Evolutionary conservation across 2,113 vertebrate genomes (phyloP).

Genomic region (Oriolus oriolus): DNA sequence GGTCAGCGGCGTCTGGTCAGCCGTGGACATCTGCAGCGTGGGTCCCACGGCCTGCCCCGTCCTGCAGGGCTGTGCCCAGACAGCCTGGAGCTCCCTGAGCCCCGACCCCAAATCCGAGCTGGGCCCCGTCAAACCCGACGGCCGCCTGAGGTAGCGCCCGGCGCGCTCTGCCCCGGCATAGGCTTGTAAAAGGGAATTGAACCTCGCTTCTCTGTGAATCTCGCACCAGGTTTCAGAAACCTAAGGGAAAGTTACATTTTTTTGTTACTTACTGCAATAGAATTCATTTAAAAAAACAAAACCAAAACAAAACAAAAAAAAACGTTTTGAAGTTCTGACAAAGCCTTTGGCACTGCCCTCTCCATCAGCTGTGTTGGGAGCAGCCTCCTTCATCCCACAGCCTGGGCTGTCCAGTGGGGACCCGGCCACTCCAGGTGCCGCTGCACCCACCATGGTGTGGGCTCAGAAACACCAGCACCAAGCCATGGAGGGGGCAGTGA

Average conservation of each 20-base stretch:
- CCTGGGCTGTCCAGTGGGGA: not conserved
- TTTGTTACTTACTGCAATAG: constrained; percentile 1
- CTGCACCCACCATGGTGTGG: not conserved
- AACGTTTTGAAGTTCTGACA: not conserved
- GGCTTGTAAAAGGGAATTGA: constrained; percentile 60
- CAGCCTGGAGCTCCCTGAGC: constrained; percentile 92
- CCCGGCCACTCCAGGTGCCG: accelerated
- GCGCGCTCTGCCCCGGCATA: not conserved
- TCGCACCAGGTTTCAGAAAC: not conserved
- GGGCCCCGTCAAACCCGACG: constrained; percentile 80
- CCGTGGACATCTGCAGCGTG: constrained; percentile 82
- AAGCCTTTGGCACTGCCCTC: constrained; percentile 9
- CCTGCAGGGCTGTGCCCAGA: constrained; percentile 90
- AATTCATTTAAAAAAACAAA: not conserved
- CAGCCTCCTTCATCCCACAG: accelerated
- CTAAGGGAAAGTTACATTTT: not conserved
- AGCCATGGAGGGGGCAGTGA: not conserved
- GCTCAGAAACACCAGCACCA: not conserved
- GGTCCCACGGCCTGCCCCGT: constrained; percentile 85
- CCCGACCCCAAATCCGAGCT: constrained; percentile 95
- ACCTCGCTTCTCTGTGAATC: not conserved
- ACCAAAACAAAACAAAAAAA: not conserved
- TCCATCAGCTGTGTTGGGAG: not conserved
- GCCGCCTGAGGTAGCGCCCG: constrained; percentile 93
- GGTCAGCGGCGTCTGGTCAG: constrained; percentile 84